These are phyloP conservation scores for Gryllus longicercus DNA, from an alignment of 2,888 invertebrate genomes.

Conservation along the genomic window DNA sequence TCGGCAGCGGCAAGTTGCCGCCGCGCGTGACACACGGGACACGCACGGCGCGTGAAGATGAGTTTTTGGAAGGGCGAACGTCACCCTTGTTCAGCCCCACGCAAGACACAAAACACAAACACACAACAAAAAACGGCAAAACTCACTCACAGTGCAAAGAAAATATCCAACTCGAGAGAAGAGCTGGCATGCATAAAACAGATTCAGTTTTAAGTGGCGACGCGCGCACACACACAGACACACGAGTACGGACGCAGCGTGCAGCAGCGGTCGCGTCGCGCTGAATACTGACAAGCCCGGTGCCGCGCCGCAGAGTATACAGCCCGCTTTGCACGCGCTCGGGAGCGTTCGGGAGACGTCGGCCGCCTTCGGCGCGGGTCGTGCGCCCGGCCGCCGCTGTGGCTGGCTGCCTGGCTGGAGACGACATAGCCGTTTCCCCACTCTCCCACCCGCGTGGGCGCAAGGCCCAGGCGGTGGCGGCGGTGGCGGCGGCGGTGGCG, in stretches of 20 bases:
- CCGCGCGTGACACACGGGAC: too few relatives aligned
- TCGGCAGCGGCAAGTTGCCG: too few relatives aligned
- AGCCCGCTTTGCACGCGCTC: conserved; percentile 1
- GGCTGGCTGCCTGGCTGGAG: neutral
- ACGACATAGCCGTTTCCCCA: too few relatives aligned
- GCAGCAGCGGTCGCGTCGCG: conserved; percentile 1
- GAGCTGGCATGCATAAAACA: neutral
- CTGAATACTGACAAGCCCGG: neutral
- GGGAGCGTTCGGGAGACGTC: neutral
- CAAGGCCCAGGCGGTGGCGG: too few relatives aligned
- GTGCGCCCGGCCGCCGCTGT: neutral
- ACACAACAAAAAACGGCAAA: conserved; percentile 17
- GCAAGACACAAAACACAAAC: neutral
- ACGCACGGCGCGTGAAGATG: too few relatives aligned
- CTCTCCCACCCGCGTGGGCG: too few relatives aligned
- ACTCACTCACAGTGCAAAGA: conserved; percentile 2
- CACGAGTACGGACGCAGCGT: neutral
- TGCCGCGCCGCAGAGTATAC: neutral
- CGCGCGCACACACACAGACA: neutral
- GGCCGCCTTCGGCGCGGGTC: neutral
- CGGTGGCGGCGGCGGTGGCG: too few relatives aligned
- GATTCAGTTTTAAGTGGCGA: neutral
- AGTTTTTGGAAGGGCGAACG: neutral
- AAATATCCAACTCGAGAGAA: neutral
- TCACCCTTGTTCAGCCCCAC: neutral